These are phyloP conservation scores for Gibbula magus DNA, from an alignment of 2,888 invertebrate genomes.

Conservation along the genomic window DNA sequence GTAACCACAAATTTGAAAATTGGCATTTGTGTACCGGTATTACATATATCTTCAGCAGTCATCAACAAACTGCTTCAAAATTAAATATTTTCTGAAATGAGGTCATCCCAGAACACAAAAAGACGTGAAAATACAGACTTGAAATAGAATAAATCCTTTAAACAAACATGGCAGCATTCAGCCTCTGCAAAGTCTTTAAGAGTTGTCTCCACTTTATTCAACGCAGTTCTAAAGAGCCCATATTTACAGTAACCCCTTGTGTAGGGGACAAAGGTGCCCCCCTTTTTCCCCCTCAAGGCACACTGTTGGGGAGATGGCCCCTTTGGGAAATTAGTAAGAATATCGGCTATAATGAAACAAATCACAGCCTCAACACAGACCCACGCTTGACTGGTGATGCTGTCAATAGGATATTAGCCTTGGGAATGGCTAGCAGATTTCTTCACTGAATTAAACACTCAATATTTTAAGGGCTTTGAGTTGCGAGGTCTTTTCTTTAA, in stretches of 20 bases:
- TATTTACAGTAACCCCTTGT: conserved; percentile 16
- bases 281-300: neutral
- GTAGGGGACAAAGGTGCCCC: neutral
- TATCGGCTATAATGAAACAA: conserved; percentile 12
- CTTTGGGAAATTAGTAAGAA: conserved; percentile 18
- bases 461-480: conserved; percentile 2
- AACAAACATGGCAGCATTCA: too few species aligned
- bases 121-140: too few species aligned
- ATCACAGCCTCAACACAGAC: neutral
- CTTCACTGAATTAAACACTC: conserved; percentile 20
- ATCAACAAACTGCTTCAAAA: too few species aligned
- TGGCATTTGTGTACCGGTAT: too few species aligned
- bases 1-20: too few species aligned
- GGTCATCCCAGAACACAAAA: too few species aligned
- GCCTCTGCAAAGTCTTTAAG: too few species aligned
- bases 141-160: too few species aligned
- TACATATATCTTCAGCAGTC: too few species aligned
- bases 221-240: neutral
- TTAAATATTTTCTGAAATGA: too few species aligned
- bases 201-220: too few species aligned
- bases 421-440: conserved; percentile 6
- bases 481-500: too few species aligned
- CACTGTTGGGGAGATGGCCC: neutral
- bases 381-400: neutral
- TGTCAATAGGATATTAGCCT: conserved; percentile 2